Base-by-base conservation (phyloP, 2,797 vertebrate species). In the Poecile montanus region DNA sequence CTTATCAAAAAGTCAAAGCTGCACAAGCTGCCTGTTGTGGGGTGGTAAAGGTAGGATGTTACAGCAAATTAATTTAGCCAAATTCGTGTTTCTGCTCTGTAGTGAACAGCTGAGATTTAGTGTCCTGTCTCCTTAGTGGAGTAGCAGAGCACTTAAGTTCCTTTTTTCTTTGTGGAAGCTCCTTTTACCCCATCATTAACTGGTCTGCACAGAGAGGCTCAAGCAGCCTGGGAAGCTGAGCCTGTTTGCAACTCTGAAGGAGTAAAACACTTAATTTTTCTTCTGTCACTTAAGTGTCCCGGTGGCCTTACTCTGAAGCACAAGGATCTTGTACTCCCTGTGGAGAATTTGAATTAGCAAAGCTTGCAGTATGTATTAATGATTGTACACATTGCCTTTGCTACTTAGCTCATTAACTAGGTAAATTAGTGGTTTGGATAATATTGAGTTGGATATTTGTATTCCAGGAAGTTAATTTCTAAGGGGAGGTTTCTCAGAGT, bases 381-480 rank as follows among this genome's bases (percentile, higher is more conserved):
- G 56, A 36, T 32, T 88, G 80, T 70, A 79, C 74, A 61, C 61
- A 76, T 56, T 94, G 63, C 50, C 44, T 76, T 74, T 76, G 26
- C 62, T 91, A 36, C 56, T 91, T 84, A 88, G 65, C 75, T 79
- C 54, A 87, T 91, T 91, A 93, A 57, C 88, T 54, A 71, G 72
- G 83, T 88, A 96, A 86, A 91, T 93, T 60, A 93, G 77, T 85
- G 53, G 47, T 80, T 91, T 88, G 70, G 42, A 36, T 93, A 70
- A 76, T 54, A 40, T 1, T 9, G 74, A 67, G 38, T 47, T 94
- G 88, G 78, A 40, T 85, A 58, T 97, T 88, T 91, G 77, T 90
- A 58, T 94, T 93, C 77, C 89, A 61, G 85, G 72, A 93, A 94
- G 88, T 74, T 85, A 77, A 94, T 95, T 94, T 94, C 83, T 73